Evolutionary conservation across 2,797 vertebrate genomes (phyloP), one percentile per base, ranked within the genome.

Genomic region (Atherinosoma microstoma): DNA sequence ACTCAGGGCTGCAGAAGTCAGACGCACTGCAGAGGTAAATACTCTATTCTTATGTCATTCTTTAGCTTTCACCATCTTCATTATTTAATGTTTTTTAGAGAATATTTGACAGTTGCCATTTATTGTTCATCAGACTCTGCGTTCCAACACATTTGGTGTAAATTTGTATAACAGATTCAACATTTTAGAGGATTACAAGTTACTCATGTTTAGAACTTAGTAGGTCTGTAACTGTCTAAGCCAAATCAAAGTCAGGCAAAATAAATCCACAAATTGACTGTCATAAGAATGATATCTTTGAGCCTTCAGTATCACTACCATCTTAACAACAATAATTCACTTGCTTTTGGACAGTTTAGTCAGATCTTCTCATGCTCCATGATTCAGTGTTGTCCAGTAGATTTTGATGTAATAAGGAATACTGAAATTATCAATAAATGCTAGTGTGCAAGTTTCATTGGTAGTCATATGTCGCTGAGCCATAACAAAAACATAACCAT

Each of bases 1-100:
- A 20, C 96, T 99, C 85, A 94, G 96, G 71, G 95, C 95, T 72
- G 93, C 96, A 11, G 98, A 99, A 72, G 91, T 96, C 65, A 96
- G 97, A 59, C 96, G 97, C 70, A 95, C 96, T 78, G 95, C 97
- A 79, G 98, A 99, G 91, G 93, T 94, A 92, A 89, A 66, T 70
- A 56, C 29, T 54, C 0, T 56, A 24, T 22, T 64, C 10, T 59
- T 34, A 38, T 35, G 1, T 29, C 10, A 54, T 30, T n/a, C 49
- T 36, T 4, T 45, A 18, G 18, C 20, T 54, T 51, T 47, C 11
- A 6, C 24, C 7, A 65, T 8, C 2, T 30, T 57, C 2, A 2
- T 59, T 1, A 45, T 16, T 18, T 38, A 3, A 6, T 24, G 60
- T 40, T 16, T 32, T 38, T 20, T 47, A 32, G 1, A 12, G 3